Evolutionary conservation across 2,113 vertebrate species (phyloP), one percentile per base, ranked within the genome.

Genomic region (Eptatretus burgeri): DNA sequence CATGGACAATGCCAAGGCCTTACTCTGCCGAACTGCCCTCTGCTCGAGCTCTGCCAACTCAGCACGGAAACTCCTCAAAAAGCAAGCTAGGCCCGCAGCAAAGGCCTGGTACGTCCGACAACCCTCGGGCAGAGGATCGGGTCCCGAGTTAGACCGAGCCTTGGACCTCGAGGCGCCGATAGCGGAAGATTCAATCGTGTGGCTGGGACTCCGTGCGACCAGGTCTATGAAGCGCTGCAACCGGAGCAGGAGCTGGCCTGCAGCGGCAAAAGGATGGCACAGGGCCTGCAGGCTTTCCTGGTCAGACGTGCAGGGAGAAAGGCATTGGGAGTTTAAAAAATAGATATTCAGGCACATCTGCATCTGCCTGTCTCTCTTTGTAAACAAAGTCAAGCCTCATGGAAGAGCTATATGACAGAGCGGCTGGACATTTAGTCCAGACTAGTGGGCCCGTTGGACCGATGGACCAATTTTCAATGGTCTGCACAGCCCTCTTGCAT

Each of bases 21-120:
- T 20, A 60, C 56, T 20, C 56, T 60, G 56, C 10, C 9, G 13
- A 19, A 13, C 19, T 10, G 56, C 56, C 56, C 78, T 78, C 65
- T 75, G 83, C 70, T 98, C 91, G 62, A 96, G 87, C 50, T 79
- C 75, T 5, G 80, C 74, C 56, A 98, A 80, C 65, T 98, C 86
- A 68, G 87, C 74, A 69, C 91, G 93, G 74, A 98, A 98, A 70
- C 76, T 77, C 66, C 80, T 80, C 49, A 96, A 94, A 66, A 85
- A 93, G 67, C 89, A 93, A 73, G 88, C 91, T 49, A 98, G 78
- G 1, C 85, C 85, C 85, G 86, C 91, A 73, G 95, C 88, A 66
- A 95, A 95, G 63, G 91, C 88, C 74, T 98, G 91, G 70, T 98
- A 96, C 2, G 89, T 96, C 70, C 89, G 78, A 68, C 93, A 98